A percentile compares a stretch with the other conserved stretches of the same genome.
These are phyloP conservation scores for Dicrurus megarhynchus DNA, from an alignment of 2,113 vertebrate genomes.

Conservation along the genomic window DNA sequence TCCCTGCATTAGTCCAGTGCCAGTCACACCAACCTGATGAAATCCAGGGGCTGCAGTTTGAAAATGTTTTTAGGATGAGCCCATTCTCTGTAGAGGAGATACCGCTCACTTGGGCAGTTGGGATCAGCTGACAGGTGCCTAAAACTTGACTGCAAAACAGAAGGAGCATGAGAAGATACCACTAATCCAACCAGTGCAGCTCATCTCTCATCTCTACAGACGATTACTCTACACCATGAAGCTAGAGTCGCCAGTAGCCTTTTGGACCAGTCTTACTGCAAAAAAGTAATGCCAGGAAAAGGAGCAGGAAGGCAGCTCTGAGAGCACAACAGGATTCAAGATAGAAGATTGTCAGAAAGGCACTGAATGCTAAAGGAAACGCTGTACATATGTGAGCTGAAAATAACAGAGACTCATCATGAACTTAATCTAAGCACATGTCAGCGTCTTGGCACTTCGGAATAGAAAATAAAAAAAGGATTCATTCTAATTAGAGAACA, in stretches of 20 bases:
- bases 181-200: not conserved
- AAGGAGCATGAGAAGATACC: not conserved
- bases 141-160: constrained; percentile 79
- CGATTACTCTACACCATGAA: rapidly evolving
- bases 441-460: not conserved
- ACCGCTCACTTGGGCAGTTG: constrained; percentile 82
- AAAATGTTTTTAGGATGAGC: constrained; percentile 90
- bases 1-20: not conserved
- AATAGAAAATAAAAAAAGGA: not conserved
- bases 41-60: constrained; percentile 89
- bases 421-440: not conserved
- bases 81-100: constrained; percentile 88
- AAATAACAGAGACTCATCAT: not conserved
- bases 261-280: not conserved
- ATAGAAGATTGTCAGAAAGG: not conserved
- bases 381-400: not conserved
- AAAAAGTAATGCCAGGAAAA: not conserved
- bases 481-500: not conserved
- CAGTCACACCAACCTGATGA: constrained; percentile 80
- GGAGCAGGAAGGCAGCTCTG: not conserved
- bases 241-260: not conserved
- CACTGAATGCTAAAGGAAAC: not conserved
- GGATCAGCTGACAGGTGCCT: constrained; percentile 75
- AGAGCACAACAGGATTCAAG: not conserved
- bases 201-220: not conserved